Evolutionary conservation across 2,888 invertebrate species (phyloP), one percentile per base, ranked within the genome.

Genomic region (Unio delphinus): DNA sequence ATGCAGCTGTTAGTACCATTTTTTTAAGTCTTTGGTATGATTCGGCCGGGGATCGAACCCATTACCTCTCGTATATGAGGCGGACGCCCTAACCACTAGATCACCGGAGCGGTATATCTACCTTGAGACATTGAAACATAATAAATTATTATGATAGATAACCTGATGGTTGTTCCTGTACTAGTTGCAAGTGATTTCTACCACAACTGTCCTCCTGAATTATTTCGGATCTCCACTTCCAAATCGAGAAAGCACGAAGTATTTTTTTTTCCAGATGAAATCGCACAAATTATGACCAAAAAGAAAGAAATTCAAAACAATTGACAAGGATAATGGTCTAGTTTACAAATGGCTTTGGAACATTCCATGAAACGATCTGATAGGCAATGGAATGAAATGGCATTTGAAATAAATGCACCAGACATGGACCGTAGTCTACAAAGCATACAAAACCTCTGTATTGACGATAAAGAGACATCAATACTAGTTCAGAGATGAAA

Each of bases 391-490:
- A 45, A 45, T 45, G 45, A 45, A 45, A 45, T 45, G 45, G 45
- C 55, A 55, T 20, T 20, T 15, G 11, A n/a, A 20, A 45, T 45
- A 11, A 11, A 45, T 45, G 45, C 84, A 55, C 85, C 84, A 15
- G 85, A 86, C 61, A 66, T 73, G 18, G 55, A 75, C 18, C 66
- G 75, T 23, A 64, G 76, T 23, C 65, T 86, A 45, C 64, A 67
- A 23, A 69, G 64, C 18, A 68, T 75, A 6, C 55, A 69, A n/a
- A 45, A 73, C 7, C 72, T 85, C 7, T 83, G 83, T 69, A 76
- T 80, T 60, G 81, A 85, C 64, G 81, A 80, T 64, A 75, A 75
- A 18, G 72, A 78, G 72, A 78, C 74, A 61, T 84, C 1, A 74
- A 72, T 61, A 79, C 77, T 23, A 76, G 75, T 63, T 72, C 79